Base-by-base conservation (phyloP, 2,797 vertebrate species). In the Notolepis coatsorum region DNA sequence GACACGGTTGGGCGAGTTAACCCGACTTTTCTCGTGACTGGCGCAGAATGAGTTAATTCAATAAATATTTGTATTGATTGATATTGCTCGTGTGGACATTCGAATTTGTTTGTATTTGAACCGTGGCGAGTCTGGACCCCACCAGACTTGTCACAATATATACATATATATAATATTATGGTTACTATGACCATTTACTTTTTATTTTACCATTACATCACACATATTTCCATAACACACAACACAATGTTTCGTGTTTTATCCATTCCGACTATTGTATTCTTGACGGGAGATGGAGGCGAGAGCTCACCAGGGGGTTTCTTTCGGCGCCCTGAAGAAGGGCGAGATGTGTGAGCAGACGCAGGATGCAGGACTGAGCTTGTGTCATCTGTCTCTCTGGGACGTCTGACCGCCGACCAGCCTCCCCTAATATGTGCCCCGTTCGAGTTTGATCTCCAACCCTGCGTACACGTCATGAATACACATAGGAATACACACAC, bases 341-440 rank as follows among this genome's bases (percentile, higher is more conserved):
- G 39, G 89, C 74, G 7, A 93, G 81, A 61, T 93, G 92, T 0
- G 80, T 91, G 0, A 86, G 62, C 46, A 91, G 77, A 39, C 91
- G 80, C 17, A 93, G 86, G 37, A 91, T 2, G 59, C 79, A 54
- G 28, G 80, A 88, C 77, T 90, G 74, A 54, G 73, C 80, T 0
- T 5, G 62, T 0, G 71, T 50, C 62, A 88, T 68, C 59, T 79
- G 77, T 47, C 92, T 81, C 6, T 91, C 83, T 0, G 92, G 90
- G 7, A 83, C 92, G 0, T 93, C 90, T 1, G 88, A 84, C 55
- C 90, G 72, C 10, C 1, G 62, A 9, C 0, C 0, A 17, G 89
- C 89, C 0, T 35, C 58, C 2, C 86, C 90, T 10, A 93, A 67
- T 2, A 92, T 9, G 62, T 93, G 92, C 5, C 92, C 92, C 0